Base-by-base conservation (phyloP, 2,113 vertebrate species). In the Macrotus californicus region DNA sequence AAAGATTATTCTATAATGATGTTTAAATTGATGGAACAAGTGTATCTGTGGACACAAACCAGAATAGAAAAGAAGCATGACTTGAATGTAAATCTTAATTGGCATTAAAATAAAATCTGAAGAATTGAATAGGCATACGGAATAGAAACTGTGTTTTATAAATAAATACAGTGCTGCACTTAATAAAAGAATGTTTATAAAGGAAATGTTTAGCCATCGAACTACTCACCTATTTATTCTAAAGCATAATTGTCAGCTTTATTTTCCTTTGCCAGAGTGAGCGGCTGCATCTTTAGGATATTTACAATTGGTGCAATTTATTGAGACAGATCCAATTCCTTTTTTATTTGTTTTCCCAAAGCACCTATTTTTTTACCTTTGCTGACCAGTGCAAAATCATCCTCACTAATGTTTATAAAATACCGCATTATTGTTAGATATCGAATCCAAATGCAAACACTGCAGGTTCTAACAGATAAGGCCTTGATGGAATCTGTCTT, bases 371-470 rank as follows among this genome's bases (percentile, higher is more conserved):
- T 97, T 97, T 98, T 97, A 98, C 97, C 96, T 97, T 96, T 99
- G 99, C 99, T 99, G 99, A 99, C 99, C 99, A 98, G 97, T 97
- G 98, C 99, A 99, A 98, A 99, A 99, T 98, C 98, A 98, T 97
- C 93, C 97, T 97, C 98, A 95, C 98, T 99, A 99, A 99, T 99
- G 99, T 99, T 99, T 99, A 99, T 99, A 99, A 99, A 99, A 99
- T 98, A 98, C 98, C 97, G 98, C 98, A 98, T 99, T 99, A 99
- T 99, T 98, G 98, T 98, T 98, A 98, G 98, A 98, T 98, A 98
- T 98, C 54, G 92, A 99, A 99, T 98, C 98, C 98, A 98, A 98
- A 98, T 98, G 99, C 99, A 98, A 99, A 98, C 98, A 96, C 99
- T 99, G 98, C 98, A 98, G 98, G 98, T 98, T 99, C 98, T 99